phyloP scores from a whole-genome alignment of 2,797 vertebrate genomes.

The Pseudomugil tenellus region DNA sequence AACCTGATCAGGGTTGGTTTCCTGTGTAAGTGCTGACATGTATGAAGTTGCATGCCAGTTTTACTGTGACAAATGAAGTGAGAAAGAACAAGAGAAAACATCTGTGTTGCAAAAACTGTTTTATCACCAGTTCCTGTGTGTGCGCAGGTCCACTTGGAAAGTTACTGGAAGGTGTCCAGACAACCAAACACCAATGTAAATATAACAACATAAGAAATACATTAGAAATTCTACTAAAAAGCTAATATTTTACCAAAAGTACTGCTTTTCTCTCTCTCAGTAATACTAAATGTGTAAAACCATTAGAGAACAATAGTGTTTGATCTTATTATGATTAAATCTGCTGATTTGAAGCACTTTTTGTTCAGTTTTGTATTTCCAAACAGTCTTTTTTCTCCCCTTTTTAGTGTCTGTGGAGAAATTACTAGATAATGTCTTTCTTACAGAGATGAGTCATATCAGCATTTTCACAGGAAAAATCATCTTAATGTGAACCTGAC shows the following conservation, averaged over 20 bases:
- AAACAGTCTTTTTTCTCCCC: neutral
- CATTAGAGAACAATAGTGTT: neutral
- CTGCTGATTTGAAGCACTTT: neutral
- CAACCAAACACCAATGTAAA: neutral
- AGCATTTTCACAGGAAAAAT: neutral
- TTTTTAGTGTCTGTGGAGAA: neutral
- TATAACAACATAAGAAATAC: neutral
- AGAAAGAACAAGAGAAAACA: neutral
- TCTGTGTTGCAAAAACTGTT: neutral
- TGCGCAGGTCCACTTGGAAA: neutral
- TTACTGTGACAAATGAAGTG: neutral
- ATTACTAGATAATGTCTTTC: neutral
- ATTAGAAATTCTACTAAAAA: neutral
- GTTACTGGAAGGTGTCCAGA: neutral
- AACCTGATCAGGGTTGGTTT: conserved; percentile 3
- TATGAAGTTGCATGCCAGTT: neutral
- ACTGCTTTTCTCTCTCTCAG: neutral
- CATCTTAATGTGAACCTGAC: neutral
- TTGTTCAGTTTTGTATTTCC: neutral
- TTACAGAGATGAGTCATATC: neutral
- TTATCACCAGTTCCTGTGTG: neutral
- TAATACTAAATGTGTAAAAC: neutral
- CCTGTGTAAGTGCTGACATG: neutral
- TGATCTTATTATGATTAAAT: neutral
- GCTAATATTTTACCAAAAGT: neutral